Evolutionary conservation across 2,113 vertebrate species (phyloP).

Genomic region (Nannospalax galili): DNA sequence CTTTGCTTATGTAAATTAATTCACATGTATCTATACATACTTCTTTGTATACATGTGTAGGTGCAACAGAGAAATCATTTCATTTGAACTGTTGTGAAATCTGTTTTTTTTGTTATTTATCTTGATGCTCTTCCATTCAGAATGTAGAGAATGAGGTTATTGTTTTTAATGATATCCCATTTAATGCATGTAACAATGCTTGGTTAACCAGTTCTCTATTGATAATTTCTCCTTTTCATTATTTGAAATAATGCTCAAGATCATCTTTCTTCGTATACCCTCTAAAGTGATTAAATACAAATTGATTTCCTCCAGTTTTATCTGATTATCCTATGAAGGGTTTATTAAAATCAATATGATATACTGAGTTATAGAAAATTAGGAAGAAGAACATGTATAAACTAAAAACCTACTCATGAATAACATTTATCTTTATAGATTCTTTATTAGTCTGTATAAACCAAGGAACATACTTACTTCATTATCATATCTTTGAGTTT

Average conservation of each 20-base stretch:
- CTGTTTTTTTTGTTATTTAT: neutral
- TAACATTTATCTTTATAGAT: neutral
- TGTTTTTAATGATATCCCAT: neutral
- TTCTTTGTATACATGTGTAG: neutral
- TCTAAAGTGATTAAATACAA: conserved; percentile 18
- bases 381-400: neutral
- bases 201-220: conserved; percentile 14
- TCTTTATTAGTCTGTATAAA: conserved; percentile 37
- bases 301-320: conserved; percentile 52
- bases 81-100: neutral
- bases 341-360: neutral
- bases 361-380: conserved; percentile 31
- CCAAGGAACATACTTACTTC: neutral
- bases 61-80: neutral
- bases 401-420: neutral
- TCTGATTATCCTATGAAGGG: neutral
- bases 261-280: neutral
- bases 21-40: neutral
- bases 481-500: neutral
- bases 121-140: neutral
- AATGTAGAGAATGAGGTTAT: neutral
- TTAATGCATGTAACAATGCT: neutral
- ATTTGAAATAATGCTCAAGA: neutral
- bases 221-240: conserved; percentile 10
- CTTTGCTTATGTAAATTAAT: neutral